These are phyloP conservation scores for Ectropis grisescens DNA, from an alignment of 1,140 invertebrate species.

Conservation along the genomic window DNA sequence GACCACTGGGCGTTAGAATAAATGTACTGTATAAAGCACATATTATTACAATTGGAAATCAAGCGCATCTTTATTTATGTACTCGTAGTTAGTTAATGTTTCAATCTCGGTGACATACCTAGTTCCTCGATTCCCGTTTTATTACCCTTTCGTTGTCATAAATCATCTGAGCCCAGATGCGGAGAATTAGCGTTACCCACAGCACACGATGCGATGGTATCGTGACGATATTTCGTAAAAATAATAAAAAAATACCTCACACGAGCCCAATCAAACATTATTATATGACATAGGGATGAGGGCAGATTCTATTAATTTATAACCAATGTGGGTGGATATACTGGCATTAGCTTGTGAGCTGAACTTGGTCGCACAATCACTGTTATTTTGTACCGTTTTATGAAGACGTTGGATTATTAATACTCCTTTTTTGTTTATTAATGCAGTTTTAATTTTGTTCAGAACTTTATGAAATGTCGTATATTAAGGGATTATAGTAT, in stretches of 20 bases:
- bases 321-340: constrained; percentile 65
- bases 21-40: no score
- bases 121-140: no score
- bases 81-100: no score
- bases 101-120: no score
- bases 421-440: no score
- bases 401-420: constrained; percentile 29
- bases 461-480: no score
- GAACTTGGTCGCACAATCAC: constrained; percentile 43
- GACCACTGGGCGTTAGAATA: no score
- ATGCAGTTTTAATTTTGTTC: no score
- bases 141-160: constrained; percentile 35
- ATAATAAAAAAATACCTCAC: constrained; percentile 62
- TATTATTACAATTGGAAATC: no score
- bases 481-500: no score
- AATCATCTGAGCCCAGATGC: constrained; percentile 50
- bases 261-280: constrained; percentile 58
- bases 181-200: constrained; percentile 35
- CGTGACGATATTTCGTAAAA: constrained; percentile 49
- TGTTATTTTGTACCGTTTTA: constrained; percentile 43
- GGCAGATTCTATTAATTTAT: constrained; percentile 68
- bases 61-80: no score
- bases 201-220: constrained; percentile 29
- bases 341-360: constrained; percentile 57
- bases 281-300: constrained; percentile 57